Evolutionary conservation across 2,797 vertebrate genomes (phyloP).

Genomic region (Chiroxiphia lanceolata): DNA sequence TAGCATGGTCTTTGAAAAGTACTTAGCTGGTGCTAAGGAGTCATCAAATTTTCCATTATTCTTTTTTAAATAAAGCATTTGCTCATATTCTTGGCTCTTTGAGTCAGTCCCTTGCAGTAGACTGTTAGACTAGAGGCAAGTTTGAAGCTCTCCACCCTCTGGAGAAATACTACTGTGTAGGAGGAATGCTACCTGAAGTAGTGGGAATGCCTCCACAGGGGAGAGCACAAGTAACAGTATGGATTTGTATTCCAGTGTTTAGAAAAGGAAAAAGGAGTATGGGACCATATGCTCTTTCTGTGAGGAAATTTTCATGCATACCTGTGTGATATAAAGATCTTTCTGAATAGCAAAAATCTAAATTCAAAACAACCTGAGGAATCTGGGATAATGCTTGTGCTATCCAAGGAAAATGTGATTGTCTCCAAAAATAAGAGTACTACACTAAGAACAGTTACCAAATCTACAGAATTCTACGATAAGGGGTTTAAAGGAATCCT

Average conservation of each 20-base stretch:
- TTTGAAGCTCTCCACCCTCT: not conserved
- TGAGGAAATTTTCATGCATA: not conserved
- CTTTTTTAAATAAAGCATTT: not conserved
- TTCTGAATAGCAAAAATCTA: not conserved
- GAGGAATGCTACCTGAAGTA: not conserved
- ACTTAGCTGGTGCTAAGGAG: not conserved
- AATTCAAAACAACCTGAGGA: not conserved
- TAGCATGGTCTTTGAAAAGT: not conserved
- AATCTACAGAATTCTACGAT: not conserved
- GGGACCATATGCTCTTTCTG: not conserved
- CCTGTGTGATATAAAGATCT: not conserved
- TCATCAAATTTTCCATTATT: not conserved
- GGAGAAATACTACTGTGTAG: not conserved
- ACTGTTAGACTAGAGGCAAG: not conserved
- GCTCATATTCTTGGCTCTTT: not conserved
- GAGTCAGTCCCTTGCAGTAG: not conserved
- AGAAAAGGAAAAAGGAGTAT: not conserved
- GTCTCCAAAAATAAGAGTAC: not conserved
- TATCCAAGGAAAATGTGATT: not conserved
- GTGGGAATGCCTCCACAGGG: not conserved
- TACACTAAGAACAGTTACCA: not conserved
- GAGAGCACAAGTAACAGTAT: not conserved
- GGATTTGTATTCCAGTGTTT: not conserved
- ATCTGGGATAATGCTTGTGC: not conserved
- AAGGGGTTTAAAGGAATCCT: not conserved